Evolutionary conservation across 2,797 vertebrate genomes (phyloP), one percentile per base, ranked within the genome.

Genomic region (Bovichtus diacanthus): DNA sequence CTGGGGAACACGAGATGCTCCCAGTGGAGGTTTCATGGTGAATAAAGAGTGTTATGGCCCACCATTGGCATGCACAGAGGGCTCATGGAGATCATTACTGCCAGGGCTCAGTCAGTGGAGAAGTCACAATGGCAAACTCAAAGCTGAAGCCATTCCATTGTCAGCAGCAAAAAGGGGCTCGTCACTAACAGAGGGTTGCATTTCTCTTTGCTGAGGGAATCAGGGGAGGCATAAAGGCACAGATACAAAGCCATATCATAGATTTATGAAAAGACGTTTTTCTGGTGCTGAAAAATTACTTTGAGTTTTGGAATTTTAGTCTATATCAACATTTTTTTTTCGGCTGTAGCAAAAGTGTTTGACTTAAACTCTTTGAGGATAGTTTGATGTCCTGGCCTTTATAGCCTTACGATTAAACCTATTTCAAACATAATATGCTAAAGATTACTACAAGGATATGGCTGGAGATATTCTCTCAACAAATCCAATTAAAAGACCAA

Each of bases 11-110:
- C 47, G 83, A 84, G 84, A 80, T 82, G 70, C 83, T 93, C 93
- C 90, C 90, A 91, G 74, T 76, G 87, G 90, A 90, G 80, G 87
- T 73, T 93, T 91, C 86, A 84, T 86, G 87, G 84, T 89, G 88
- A 91, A 91, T 94, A 92, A 93, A 93, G 89, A 82, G 71, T 55
- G 88, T 91, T 92, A 93, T 89, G 77, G 80, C 86, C 87, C 88
- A 80, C 87, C 86, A 81, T 60, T 89, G 92, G 88, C 86, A 86
- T 69, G 83, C 88, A 87, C 80, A 77, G 74, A 78, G 87, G 88
- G 68, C 87, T 92, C 84, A 85, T 76, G 74, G 77, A 91, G 89
- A 91, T 86, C 84, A 89, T 86, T 89, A 87, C 92, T 87, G 82
- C 86, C 76, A 78, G 69, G 54, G 80, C 81, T 82, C 76, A 83